Base-by-base conservation (phyloP, 2,797 vertebrate genomes). In the Lutjanus campechanus region DNA sequence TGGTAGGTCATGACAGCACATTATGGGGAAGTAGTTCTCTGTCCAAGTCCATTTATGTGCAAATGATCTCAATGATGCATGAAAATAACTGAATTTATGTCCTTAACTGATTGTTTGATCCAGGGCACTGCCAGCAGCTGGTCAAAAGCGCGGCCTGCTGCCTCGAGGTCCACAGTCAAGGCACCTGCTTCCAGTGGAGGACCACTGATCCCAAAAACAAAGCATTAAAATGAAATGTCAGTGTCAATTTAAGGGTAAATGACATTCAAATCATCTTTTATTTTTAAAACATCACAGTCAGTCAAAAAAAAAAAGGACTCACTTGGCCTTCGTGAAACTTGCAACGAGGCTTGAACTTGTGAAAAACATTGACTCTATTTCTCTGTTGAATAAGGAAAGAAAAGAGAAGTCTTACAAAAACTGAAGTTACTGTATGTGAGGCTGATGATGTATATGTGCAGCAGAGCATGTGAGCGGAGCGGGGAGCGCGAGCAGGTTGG, bases 301-400 rank as follows among this genome's bases (percentile, higher is more conserved):
- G 29, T 8, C 1, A 15, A 7, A 59, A 50, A 4, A 4, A 5
- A 36, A 36, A 49, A 12, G 3, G 36, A 82, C 92, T 90, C 85
- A 95, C 95, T 71, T 76, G 10, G 66, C 47, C 80, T 90, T 94
- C 2, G 91, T 92, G 76, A 96, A 96, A 84, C 91, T 90, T 49
- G 92, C 92, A 60, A 95, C 94, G 36, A 96, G 91, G 85, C 92
- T 95, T 66, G 95, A 93, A 85, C 87, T 84, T 9, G 95, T 92
- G 5, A 73, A 47, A 83, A 95, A 94, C 76, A 92, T 88, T 0
- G 36, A 49, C 5, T 6, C 7, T 13, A 95, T 84, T 74, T 95
- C 92, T 73, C 95, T 95, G 89, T 78, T 11, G 16, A 71, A 69
- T 11, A 36, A 81, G 82, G 29, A 81, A 40, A 67, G 4, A 50